These are phyloP conservation scores for Dipodomys stephensi DNA, from an alignment of 2,113 vertebrate genomes.

Conservation along the genomic window DNA sequence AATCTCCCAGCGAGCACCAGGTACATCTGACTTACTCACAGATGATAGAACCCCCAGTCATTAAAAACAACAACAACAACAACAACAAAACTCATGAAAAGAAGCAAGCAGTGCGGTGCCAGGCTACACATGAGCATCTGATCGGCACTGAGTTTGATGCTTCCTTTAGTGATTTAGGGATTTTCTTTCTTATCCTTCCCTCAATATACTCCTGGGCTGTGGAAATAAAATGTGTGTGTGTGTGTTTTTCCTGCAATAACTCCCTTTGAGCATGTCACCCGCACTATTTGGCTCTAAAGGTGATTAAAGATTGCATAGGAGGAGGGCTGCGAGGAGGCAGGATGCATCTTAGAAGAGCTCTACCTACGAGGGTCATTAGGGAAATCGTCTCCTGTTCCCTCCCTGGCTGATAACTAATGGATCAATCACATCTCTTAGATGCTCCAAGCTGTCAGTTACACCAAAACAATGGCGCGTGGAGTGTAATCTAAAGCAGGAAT, in stretches of 20 bases:
- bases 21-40: neutral
- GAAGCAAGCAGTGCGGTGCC: neutral
- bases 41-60: neutral
- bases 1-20: neutral
- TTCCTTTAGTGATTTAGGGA: conserved; percentile 28
- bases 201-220: conserved; percentile 23
- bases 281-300: conserved; percentile 43
- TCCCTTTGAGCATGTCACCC: conserved; percentile 43
- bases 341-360: neutral
- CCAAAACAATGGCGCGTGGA: conserved; percentile 22
- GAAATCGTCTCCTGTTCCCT: neutral
- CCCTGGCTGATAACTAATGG: neutral
- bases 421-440: neutral
- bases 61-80: neutral
- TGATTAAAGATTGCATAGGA: neutral
- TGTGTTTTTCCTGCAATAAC: conserved; percentile 54
- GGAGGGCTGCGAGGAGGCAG: too few relatives aligned
- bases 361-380: neutral
- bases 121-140: neutral
- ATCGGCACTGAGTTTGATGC: neutral
- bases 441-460: neutral
- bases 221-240: neutral
- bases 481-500: conserved; percentile 19
- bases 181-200: too few relatives aligned
- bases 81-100: neutral